phyloP scores from a whole-genome alignment of 1,140 invertebrate genomes.

The Philotrypesis tridentata region DNA sequence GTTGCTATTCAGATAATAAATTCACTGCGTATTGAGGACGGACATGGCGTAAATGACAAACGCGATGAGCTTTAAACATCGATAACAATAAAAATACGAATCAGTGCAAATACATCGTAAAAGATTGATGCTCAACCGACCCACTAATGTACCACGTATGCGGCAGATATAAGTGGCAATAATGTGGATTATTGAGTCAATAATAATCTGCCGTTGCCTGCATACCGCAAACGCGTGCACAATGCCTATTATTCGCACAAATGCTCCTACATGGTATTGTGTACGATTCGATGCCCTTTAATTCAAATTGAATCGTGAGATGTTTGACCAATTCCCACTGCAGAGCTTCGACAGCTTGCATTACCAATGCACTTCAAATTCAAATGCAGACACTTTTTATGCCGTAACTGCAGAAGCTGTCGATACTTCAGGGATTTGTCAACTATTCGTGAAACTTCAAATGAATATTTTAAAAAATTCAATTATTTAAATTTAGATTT shows the following conservation, averaged over 20 bases:
- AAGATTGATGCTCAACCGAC: no score
- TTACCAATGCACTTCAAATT: background rate
- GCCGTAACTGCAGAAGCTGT: no score
- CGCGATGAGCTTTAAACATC: background rate
- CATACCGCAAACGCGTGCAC: background rate
- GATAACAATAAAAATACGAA: background rate
- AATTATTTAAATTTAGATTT: no score
- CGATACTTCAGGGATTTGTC: no score
- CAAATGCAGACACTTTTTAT: no score
- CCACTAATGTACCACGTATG: background rate
- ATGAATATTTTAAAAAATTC: no score
- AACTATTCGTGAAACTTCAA: no score
- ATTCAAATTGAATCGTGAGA: slow-evolving; percentile 22
- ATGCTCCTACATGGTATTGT: background rate
- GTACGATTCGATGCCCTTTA: background rate
- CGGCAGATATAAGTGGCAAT: background rate
- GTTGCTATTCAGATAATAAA: no score
- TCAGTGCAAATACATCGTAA: no score
- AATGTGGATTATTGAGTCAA: slow-evolving; percentile 20
- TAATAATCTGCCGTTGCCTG: slow-evolving; percentile 8
- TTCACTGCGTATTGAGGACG: no score
- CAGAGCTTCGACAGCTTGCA: background rate
- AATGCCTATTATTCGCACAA: background rate
- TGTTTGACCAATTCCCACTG: slow-evolving; percentile 1
- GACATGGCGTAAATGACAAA: background rate